A percentile compares a stretch with the other conserved stretches of the same genome.
phyloP scores from a whole-genome alignment of 2,113 vertebrate species.

The Catharus bicknelli region DNA sequence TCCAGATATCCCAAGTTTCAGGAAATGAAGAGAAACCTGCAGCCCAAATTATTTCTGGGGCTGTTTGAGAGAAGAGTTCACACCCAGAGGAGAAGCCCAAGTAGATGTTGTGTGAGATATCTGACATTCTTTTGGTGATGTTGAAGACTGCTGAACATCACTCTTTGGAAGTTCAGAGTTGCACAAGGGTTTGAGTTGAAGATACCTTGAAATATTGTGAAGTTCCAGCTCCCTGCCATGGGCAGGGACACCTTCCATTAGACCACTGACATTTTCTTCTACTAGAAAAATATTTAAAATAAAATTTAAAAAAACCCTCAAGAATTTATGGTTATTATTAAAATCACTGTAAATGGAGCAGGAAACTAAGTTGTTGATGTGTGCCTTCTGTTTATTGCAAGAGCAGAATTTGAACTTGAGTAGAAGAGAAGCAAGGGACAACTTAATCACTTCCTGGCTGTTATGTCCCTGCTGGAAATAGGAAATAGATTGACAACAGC shows the following conservation, averaged over 20 bases:
- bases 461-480: not conserved
- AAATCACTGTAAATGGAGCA: not conserved
- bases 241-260: not conserved
- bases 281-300: not conserved
- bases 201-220: not conserved
- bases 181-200: not conserved
- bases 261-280: not conserved
- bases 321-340: not conserved
- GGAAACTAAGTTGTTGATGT: not conserved
- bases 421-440: not conserved
- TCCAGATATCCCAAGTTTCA: not conserved
- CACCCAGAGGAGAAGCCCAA: not conserved
- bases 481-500: not conserved
- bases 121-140: not conserved
- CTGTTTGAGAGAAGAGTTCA: not conserved
- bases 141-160: not conserved
- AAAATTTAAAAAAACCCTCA: not conserved
- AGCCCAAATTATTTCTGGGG: not conserved
- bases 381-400: not conserved
- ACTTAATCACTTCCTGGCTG: not conserved
- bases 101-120: not conserved
- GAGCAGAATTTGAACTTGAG: not conserved
- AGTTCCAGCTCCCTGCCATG: not conserved
- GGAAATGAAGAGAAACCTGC: not conserved
- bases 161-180: rapidly evolving